These are phyloP conservation scores for Catharus fuscescens DNA, from an alignment of 2,113 vertebrate genomes.

Conservation along the genomic window DNA sequence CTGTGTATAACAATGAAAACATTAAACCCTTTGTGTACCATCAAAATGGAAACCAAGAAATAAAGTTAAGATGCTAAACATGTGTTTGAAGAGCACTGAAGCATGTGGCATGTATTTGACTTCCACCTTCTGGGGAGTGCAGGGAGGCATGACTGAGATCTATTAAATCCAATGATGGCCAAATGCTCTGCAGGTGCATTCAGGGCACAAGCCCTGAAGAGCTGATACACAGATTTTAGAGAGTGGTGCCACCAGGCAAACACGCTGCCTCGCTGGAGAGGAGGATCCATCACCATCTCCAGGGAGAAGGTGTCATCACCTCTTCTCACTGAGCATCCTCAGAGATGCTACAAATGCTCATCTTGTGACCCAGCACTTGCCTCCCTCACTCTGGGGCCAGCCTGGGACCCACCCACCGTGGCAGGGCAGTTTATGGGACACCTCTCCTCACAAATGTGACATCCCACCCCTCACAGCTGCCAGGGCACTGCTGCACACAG, in stretches of 20 bases:
- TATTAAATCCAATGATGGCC: conserved; percentile 24
- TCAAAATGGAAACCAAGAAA: conserved; percentile 62
- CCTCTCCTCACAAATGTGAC: background rate
- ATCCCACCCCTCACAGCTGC: rapidly evolving
- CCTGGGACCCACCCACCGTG: background rate
- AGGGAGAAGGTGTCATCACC: background rate
- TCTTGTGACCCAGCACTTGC: rapidly evolving
- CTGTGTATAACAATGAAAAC: conserved; percentile 59
- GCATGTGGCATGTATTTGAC: conserved; percentile 20
- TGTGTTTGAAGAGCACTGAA: conserved; percentile 53
- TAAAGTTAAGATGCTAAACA: conserved; percentile 64
- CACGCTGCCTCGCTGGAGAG: rapidly evolving
- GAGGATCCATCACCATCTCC: rapidly evolving
- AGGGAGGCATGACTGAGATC: conserved; percentile 28
- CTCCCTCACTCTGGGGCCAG: background rate
- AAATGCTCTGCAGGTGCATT: background rate
- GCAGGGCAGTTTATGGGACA: background rate
- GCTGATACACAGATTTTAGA: background rate
- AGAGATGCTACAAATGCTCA: background rate
- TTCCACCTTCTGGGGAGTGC: conserved; percentile 18
- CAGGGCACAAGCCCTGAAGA: background rate
- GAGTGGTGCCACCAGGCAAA: background rate
- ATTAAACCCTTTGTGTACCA: conserved; percentile 55
- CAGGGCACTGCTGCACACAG: background rate
- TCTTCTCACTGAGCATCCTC: background rate